Evolutionary conservation across 2,113 vertebrate genomes (phyloP).

Genomic region (Natator depressus): DNA sequence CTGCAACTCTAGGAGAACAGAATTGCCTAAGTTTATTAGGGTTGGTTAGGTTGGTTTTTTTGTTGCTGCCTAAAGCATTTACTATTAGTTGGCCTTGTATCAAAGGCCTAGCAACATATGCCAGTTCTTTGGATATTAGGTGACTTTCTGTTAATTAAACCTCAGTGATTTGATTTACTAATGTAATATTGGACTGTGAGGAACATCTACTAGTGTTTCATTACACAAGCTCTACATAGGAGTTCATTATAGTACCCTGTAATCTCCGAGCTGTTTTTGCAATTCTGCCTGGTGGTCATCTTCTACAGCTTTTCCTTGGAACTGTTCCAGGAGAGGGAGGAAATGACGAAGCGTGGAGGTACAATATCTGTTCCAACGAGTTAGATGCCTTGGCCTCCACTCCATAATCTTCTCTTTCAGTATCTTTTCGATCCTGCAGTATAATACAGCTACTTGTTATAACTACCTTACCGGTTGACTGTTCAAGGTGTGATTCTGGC

Average conservation of each 20-base stretch:
- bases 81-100: background rate
- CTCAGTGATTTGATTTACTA: background rate
- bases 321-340: conserved; percentile 89
- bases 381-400: conserved; percentile 94
- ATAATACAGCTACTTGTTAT: background rate
- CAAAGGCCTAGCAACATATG: background rate
- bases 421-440: conserved; percentile 92
- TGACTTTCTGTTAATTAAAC: background rate
- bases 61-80: background rate
- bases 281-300: conserved; percentile 90
- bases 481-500: background rate
- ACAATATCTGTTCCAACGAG: conserved; percentile 96
- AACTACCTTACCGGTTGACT: background rate
- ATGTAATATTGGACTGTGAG: background rate
- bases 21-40: background rate
- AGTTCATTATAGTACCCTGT: conserved; percentile 79
- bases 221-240: rapidly evolving
- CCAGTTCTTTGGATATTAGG: background rate
- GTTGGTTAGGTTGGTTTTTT: background rate
- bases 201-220: background rate
- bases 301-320: conserved; percentile 84
- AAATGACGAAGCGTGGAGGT: conserved; percentile 89
- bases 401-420: conserved; percentile 96
- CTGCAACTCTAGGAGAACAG: background rate
- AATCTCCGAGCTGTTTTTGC: conserved; percentile 90